Conservation (phyloP, 2,113 vertebrate genomes). For the Macrotus californicus region DNA sequence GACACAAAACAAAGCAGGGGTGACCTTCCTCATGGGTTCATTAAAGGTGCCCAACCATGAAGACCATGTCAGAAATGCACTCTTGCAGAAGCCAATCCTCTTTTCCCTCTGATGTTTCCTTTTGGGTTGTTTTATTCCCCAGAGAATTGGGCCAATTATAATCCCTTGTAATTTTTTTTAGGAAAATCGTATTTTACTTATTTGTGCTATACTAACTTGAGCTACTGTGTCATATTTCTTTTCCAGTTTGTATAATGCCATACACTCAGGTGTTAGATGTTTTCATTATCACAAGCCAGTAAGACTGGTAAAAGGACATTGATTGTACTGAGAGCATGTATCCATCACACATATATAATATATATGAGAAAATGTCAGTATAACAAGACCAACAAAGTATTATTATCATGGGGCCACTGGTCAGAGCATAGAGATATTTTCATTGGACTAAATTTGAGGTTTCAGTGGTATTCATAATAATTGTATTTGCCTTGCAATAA, state of each 20-base stretch:
- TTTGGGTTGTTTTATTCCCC: not conserved
- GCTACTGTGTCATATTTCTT: not conserved
- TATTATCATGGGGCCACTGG: not conserved
- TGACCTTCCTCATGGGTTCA: not conserved
- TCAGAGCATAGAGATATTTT: conserved; percentile 34
- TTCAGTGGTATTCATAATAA: conserved; percentile 5
- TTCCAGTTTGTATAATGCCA: not conserved
- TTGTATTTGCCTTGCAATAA: conserved; percentile 17
- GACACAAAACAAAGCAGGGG: conserved; percentile 31
- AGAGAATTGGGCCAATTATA: conserved; percentile 6
- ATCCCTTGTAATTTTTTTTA: not conserved
- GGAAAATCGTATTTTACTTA: conserved; percentile 9
- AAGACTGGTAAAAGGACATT: conserved; percentile 32
- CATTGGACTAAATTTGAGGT: conserved; percentile 14
- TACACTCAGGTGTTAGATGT: not conserved
- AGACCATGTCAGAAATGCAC: not conserved
- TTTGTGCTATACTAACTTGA: not conserved
- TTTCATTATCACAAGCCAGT: conserved; percentile 23
- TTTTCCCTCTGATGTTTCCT: not conserved
- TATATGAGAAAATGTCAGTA: not conserved
- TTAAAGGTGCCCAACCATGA: conserved; percentile 41
- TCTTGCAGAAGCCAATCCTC: not conserved
- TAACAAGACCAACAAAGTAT: not conserved
- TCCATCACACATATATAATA: not conserved
- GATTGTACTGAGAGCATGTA: not conserved